These are phyloP conservation scores for Eurytoma californica DNA, from an alignment of 2,888 invertebrate genomes.

Conservation along the genomic window DNA sequence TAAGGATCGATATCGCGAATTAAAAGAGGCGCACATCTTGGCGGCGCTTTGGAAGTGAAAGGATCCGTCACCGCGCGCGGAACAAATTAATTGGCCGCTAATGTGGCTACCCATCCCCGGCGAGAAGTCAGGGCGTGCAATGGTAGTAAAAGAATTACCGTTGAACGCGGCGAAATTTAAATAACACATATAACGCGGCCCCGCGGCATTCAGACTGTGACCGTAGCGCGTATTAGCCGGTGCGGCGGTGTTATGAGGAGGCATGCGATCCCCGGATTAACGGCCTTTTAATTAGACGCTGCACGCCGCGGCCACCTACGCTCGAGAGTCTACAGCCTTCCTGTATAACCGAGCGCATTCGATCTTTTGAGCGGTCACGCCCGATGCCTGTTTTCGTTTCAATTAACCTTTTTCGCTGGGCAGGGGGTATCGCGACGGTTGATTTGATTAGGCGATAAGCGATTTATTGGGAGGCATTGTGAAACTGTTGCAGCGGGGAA, in stretches of 20 bases:
- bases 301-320: background rate
- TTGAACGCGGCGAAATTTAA: conserved; percentile 59
- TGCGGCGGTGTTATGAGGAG: conserved; percentile 58
- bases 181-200: conserved; percentile 61
- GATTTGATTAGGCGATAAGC: too few relatives aligned
- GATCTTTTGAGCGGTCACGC: too few relatives aligned
- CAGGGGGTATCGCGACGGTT: background rate
- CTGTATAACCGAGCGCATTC: too few relatives aligned
- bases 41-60: conserved; percentile 25
- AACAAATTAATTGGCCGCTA: conserved; percentile 45
- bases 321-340: too few relatives aligned
- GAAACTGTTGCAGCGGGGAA: too few relatives aligned
- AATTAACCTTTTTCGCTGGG: background rate
- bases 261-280: conserved; percentile 65
- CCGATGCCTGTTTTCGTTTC: too few relatives aligned
- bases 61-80: conserved; percentile 17
- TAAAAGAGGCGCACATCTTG: background rate
- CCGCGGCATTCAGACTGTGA: conserved; percentile 71
- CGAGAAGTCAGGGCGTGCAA: background rate
- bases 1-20: too few relatives aligned
- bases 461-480: too few relatives aligned
- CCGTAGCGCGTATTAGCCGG: conserved; percentile 60
- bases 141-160: conserved; percentile 32
- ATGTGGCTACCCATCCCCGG: conserved; percentile 7
- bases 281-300: conserved; percentile 67